Evolutionary conservation across 1,140 invertebrate species (phyloP).

Genomic region (Mya arenaria): DNA sequence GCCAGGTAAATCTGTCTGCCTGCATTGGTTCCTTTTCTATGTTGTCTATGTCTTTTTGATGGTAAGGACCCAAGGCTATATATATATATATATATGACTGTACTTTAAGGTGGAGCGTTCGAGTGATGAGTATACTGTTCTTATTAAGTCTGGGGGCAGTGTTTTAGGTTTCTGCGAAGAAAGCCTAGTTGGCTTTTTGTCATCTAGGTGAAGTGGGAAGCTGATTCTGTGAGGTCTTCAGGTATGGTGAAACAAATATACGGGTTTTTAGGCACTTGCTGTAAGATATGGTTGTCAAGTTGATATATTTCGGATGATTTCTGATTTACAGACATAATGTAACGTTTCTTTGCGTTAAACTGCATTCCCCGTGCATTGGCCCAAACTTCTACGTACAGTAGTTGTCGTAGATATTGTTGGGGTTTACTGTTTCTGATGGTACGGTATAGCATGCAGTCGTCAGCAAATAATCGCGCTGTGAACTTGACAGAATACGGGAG

Average conservation of each 20-base stretch:
- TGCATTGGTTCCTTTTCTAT: neutral
- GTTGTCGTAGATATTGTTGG: neutral
- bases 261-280: constrained; percentile 17
- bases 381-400: neutral
- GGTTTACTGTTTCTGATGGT: neutral
- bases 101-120: neutral
- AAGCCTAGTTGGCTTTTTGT: neutral
- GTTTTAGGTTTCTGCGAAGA: neutral
- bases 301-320: constrained; percentile 9
- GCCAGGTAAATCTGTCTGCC: neutral
- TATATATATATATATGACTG: no score
- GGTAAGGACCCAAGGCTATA: no score
- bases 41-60: neutral
- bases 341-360: constrained; percentile 51
- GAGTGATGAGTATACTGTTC: neutral
- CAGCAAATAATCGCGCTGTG: constrained; percentile 42
- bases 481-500: constrained; percentile 35
- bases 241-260: constrained; percentile 1
- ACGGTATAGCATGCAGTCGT: constrained; percentile 46
- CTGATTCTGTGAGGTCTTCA: neutral
- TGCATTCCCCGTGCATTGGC: constrained; percentile 5
- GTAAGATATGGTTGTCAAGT: constrained; percentile 5
- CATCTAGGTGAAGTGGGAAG: neutral
- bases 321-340: constrained; percentile 33
- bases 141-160: neutral